Evolutionary conservation across 2,797 vertebrate species (phyloP).

Genomic region (Scyliorhinus canicula): DNA sequence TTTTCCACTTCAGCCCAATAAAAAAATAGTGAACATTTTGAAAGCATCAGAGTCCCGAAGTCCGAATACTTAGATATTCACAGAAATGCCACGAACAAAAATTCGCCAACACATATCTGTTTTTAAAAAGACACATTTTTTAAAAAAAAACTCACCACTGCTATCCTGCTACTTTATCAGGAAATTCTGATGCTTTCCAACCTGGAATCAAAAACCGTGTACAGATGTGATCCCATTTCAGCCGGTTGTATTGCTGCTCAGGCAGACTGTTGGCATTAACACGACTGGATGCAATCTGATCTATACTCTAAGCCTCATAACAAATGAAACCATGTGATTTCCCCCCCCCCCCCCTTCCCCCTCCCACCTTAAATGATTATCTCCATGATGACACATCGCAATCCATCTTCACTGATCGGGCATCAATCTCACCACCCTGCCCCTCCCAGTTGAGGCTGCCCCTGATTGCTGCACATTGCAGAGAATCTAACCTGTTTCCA

Average conservation of each 20-base stretch:
- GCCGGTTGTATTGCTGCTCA: background rate
- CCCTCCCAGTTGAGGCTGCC: background rate
- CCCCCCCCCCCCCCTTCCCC: constrained; percentile 48
- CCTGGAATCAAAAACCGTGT: too few relatives aligned
- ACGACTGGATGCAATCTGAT: constrained; percentile 36
- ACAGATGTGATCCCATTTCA: background rate
- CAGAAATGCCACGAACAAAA: background rate
- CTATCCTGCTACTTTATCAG: background rate
- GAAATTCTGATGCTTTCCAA: background rate
- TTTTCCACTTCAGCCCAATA: background rate
- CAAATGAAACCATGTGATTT: constrained; percentile 46
- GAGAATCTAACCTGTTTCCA: background rate
- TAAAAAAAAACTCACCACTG: background rate
- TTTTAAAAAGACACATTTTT: background rate
- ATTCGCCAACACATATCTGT: background rate
- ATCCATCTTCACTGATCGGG: constrained; percentile 39
- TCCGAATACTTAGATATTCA: background rate
- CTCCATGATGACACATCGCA: constrained; percentile 37
- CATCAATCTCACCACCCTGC: constrained; percentile 30
- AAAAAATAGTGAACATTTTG: background rate
- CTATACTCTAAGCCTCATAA: constrained; percentile 42
- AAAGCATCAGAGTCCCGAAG: background rate
- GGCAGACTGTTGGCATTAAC: background rate
- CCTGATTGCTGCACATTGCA: background rate
- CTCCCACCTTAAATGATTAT: background rate